Evolutionary conservation across 2,797 vertebrate species (phyloP).

Genomic region (Cygnus olor): DNA sequence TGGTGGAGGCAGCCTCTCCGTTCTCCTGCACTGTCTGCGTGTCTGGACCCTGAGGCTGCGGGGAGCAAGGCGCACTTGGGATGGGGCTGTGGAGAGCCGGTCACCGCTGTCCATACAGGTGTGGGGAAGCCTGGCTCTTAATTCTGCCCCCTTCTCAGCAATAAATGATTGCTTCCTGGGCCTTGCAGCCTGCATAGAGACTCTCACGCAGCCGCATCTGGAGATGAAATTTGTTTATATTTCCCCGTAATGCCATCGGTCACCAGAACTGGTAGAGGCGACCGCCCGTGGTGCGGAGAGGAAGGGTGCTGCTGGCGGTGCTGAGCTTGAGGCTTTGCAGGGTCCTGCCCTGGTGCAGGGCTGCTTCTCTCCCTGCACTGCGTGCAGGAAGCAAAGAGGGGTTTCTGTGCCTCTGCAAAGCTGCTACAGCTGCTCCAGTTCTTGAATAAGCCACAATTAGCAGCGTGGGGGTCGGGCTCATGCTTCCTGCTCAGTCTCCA

Average conservation of each 20-base stretch:
- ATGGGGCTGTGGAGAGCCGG: background rate
- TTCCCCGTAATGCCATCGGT: background rate
- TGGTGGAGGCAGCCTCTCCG: background rate
- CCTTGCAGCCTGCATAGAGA: background rate
- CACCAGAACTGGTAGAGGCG: background rate
- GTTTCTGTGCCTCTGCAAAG: background rate
- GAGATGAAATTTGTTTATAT: background rate
- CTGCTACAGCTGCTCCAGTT: slow-evolving; percentile 14
- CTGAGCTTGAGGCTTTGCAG: slow-evolving; percentile 15
- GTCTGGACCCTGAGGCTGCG: background rate
- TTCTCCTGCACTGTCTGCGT: rapidly evolving
- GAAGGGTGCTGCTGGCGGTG: background rate
- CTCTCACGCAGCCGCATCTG: background rate
- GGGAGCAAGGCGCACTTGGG: background rate
- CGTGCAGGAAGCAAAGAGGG: background rate
- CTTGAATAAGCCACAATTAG: slow-evolving; percentile 25
- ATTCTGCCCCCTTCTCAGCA: rapidly evolving
- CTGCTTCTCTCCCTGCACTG: background rate
- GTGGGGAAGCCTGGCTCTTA: background rate
- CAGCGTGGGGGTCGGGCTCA: slow-evolving; percentile 18
- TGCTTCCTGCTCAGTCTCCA: slow-evolving; percentile 5
- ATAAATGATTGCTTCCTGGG: background rate
- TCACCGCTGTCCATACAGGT: background rate
- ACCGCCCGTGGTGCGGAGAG: background rate
- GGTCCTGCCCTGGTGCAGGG: no score